Conservation (phyloP, 2,797 vertebrate species). For the Acanthurus leucopareius region DNA sequence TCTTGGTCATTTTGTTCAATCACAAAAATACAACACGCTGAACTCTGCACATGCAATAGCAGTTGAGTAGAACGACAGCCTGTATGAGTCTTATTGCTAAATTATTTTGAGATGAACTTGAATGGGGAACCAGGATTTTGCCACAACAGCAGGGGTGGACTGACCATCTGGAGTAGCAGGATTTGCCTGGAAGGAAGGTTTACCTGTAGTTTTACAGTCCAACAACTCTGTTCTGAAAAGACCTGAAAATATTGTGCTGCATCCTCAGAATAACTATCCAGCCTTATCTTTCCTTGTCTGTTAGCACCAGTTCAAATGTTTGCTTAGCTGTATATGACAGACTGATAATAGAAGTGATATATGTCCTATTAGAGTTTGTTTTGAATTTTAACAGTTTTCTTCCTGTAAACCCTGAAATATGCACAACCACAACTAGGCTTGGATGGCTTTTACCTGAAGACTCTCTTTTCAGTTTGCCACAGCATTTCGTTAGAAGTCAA, state of each 20-base stretch:
- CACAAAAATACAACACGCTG: slow-evolving; percentile 27
- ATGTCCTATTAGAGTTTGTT: not conserved
- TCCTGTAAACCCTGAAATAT: not conserved
- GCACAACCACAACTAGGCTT: not conserved
- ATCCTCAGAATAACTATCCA: too few relatives aligned
- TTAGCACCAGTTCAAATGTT: not conserved
- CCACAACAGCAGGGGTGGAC: slow-evolving; percentile 7
- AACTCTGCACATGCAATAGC: not conserved
- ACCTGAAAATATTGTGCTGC: not conserved
- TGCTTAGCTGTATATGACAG: not conserved
- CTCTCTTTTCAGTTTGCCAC: not conserved
- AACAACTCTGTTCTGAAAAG: not conserved
- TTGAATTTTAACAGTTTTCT: not conserved
- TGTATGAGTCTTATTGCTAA: not conserved
- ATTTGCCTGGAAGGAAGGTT: slow-evolving; percentile 8
- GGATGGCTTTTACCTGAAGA: not conserved
- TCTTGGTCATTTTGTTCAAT: slow-evolving; percentile 16
- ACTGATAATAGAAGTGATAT: not conserved
- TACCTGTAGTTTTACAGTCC: slow-evolving; percentile 21
- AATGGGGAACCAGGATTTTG: slow-evolving; percentile 25
- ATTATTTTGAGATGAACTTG: slow-evolving; percentile 1
- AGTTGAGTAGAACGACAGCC: not conserved
- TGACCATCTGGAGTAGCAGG: slow-evolving; percentile 35
- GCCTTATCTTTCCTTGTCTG: not conserved
- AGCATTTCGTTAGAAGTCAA: not conserved